Conservation (phyloP, 2,113 vertebrate species). For the Corythornis cristatus region DNA sequence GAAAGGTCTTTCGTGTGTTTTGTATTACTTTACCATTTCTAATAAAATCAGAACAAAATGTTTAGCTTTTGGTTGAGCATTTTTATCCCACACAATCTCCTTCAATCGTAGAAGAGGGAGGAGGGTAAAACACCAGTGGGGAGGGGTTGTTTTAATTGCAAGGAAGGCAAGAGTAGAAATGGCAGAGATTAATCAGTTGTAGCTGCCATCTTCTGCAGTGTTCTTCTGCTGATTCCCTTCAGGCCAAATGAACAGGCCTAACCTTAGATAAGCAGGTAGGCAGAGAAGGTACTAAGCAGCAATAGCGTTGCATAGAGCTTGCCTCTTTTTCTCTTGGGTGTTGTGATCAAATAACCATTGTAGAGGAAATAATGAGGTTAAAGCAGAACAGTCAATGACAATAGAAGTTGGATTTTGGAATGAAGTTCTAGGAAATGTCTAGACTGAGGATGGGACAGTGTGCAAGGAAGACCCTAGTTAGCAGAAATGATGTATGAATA, state of each 20-base stretch:
- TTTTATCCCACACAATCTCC: not conserved
- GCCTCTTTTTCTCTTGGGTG: accelerated
- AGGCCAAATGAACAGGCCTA: not conserved
- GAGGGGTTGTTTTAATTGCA: not conserved
- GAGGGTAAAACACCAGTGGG: accelerated
- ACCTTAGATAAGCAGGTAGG: not conserved
- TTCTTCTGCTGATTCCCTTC: not conserved
- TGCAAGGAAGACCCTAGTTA: not conserved
- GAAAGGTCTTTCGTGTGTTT: not conserved
- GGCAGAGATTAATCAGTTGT: not conserved
- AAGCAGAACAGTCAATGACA: not conserved
- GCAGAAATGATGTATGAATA: not conserved
- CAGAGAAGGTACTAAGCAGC: not conserved
- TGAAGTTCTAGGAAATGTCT: not conserved
- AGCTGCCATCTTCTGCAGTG: not conserved
- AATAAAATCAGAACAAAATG: constrained; percentile 18
- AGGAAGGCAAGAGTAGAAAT: not conserved
- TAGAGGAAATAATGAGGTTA: not conserved
- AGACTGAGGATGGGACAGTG: not conserved
- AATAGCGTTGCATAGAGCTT: not conserved
- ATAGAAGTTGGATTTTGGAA: not conserved
- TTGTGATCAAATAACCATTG: not conserved
- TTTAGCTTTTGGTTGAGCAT: not conserved
- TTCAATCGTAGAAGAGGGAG: not conserved
- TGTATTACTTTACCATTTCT: not conserved